Conservation (phyloP, 2,888 invertebrate species). For the Empis livida region DNA sequence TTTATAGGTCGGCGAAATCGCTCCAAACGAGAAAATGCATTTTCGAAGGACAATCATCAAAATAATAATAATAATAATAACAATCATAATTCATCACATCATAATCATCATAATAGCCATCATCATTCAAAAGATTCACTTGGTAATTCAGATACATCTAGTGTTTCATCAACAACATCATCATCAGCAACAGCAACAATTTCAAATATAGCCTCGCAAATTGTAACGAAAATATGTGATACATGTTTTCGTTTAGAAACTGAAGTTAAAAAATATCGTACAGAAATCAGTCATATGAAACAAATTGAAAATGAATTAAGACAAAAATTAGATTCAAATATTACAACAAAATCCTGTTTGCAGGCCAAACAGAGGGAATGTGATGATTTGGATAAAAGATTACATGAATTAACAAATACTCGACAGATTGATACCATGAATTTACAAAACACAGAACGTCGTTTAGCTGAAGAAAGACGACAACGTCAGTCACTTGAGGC, state of each 20-base stretch:
- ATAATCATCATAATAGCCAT: constrained; percentile 7
- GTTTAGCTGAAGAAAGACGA: constrained; percentile 69
- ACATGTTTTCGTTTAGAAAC: constrained; percentile 33
- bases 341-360: constrained; percentile 63
- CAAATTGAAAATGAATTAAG: constrained; percentile 35
- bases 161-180: constrained; percentile 17
- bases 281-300: constrained; percentile 34
- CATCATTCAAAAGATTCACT: constrained; percentile 22
- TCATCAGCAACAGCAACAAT: constrained; percentile 29
- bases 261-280: constrained; percentile 33
- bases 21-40: constrained; percentile 25
- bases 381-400: constrained; percentile 71
- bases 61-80: constrained; percentile 11
- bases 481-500: constrained; percentile 59
- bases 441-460: constrained; percentile 61
- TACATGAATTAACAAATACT: constrained; percentile 59
- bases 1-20: constrained; percentile 33
- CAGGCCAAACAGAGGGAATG: constrained; percentile 60
- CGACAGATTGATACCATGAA: constrained; percentile 69
- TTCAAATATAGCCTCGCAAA: constrained; percentile 32
- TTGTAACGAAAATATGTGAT: constrained; percentile 34
- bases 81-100: constrained; percentile 10
- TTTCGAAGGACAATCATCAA: constrained; percentile 35
- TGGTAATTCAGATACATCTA: constrained; percentile 20
- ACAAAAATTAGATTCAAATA: constrained; percentile 41